Base-by-base conservation (phyloP, 2,797 vertebrate species). In the Carapus acus region DNA sequence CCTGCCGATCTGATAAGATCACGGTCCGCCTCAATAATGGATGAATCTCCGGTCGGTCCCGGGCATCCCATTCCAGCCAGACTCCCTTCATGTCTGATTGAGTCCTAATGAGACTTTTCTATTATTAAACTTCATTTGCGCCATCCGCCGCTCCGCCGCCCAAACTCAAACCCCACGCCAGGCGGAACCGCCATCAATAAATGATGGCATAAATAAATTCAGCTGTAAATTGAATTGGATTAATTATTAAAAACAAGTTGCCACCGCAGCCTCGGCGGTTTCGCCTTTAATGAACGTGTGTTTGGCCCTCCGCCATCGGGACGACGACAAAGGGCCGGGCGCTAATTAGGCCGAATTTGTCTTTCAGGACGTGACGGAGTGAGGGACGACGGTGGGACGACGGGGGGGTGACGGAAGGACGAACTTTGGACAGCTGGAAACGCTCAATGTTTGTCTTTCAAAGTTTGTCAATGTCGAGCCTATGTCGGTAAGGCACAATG, bases 121-220 rank as follows among this genome's bases (percentile, higher is more conserved):
- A 89, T 89, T 89, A 89, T 88, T 89, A 84, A 90, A 89, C 85
- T 81, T 77, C 77, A 88, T 87, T 85, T 85, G 83, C 85, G 64
- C 63, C 69, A 74, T 82, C 58, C 69, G 65, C 67, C 67, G 73
- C 73, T 72, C 47, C 50, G 8, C 69, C 73, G 62, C 62, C 48
- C 72, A 62, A 65, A 67, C 54, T 64, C 45, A 44, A n/a, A 40
- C 46, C 67, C 65, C 74, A 62, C n/a, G 58, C 38, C 19, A 56
- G 72, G 71, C 77, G 78, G 69, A 77, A 74, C 62, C 40, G 23
- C 22, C 21, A 79, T 86, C 77, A 88, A 86, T 85, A 88, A 85
- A 83, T 85, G 39, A 86, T 80, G 37, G 62, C 40, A 85, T 86
- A 83, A 87, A 88, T 83, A 85, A 77, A 84, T 79, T 79, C 80